Conservation (phyloP, 2,113 vertebrate species). For the Corythaeola cristata region DNA sequence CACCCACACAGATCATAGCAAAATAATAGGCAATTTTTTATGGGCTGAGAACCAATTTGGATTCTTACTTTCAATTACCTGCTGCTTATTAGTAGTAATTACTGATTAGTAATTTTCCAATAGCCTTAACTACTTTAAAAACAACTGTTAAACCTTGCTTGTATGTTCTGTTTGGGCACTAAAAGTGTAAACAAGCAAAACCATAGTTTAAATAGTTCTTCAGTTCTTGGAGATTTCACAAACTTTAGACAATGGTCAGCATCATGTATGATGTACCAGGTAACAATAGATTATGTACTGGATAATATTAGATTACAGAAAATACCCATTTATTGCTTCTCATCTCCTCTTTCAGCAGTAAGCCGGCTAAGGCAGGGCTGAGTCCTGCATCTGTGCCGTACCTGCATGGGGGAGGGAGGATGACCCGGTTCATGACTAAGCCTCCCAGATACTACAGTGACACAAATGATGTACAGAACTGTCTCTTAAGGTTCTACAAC, state of each 20-base stretch:
- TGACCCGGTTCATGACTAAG: neutral
- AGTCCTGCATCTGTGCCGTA: neutral
- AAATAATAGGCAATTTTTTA: neutral
- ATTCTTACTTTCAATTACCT: neutral
- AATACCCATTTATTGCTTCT: neutral
- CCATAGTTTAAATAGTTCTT: neutral
- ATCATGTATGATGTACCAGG: neutral
- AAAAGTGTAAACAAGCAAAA: neutral
- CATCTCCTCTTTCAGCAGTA: neutral
- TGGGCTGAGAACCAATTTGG: neutral
- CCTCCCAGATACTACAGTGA: neutral
- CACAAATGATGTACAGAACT: neutral
- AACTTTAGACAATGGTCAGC: neutral
- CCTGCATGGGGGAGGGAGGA: neutral
- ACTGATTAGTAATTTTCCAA: neutral
- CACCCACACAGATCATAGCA: neutral
- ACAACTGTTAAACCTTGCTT: neutral
- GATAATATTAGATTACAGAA: neutral
- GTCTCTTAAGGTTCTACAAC: neutral
- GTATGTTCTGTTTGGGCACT: neutral
- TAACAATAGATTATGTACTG: neutral
- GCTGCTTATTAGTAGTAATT: neutral
- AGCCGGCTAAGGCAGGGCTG: neutral
- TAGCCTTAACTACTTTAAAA: neutral
- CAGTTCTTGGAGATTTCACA: neutral